A percentile compares a stretch with the other conserved stretches of the same genome.
Evolutionary conservation across 1,140 invertebrate genomes (phyloP).

Genomic region (Brachionus rubens): DNA sequence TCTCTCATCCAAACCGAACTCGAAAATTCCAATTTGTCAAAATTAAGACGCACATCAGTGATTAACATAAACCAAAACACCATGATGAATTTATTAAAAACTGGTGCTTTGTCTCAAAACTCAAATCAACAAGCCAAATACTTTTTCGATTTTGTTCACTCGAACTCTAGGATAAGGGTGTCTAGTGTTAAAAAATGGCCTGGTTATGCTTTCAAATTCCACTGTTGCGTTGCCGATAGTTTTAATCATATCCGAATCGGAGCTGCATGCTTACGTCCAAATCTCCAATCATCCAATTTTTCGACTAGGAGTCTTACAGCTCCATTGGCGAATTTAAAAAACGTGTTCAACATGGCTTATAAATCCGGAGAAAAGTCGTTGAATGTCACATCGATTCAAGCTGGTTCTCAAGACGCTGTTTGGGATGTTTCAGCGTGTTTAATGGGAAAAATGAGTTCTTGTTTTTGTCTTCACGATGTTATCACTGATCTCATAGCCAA

Average conservation of each 20-base stretch:
- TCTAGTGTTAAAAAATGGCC: conserved; percentile 31
- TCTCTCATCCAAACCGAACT: neutral
- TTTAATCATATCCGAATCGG: conserved; percentile 8
- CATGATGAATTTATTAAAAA: neutral
- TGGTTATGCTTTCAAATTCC: conserved; percentile 27
- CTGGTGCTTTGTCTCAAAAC: neutral
- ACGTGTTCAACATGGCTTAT: neutral
- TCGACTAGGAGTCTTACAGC: neutral
- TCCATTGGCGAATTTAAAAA: conserved; percentile 30
- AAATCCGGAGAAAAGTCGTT: neutral
- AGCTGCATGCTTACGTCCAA: conserved; percentile 5
- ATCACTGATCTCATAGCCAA: neutral
- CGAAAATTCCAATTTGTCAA: neutral
- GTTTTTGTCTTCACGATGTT: conserved; percentile 34
- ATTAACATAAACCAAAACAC: neutral
- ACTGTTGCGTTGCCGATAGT: conserved; percentile 12
- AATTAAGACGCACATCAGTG: neutral
- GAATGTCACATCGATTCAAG: neutral
- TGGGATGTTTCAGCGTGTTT: conserved; percentile 19
- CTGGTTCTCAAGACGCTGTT: conserved; percentile 19
- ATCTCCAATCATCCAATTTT: neutral
- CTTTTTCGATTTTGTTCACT: conserved; percentile 31
- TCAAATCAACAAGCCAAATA: conserved; percentile 18
- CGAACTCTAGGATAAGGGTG: conserved; percentile 15
- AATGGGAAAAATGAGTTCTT: conserved; percentile 30